These are phyloP conservation scores for Melieria picta DNA, from an alignment of 2,888 invertebrate species.

Conservation along the genomic window DNA sequence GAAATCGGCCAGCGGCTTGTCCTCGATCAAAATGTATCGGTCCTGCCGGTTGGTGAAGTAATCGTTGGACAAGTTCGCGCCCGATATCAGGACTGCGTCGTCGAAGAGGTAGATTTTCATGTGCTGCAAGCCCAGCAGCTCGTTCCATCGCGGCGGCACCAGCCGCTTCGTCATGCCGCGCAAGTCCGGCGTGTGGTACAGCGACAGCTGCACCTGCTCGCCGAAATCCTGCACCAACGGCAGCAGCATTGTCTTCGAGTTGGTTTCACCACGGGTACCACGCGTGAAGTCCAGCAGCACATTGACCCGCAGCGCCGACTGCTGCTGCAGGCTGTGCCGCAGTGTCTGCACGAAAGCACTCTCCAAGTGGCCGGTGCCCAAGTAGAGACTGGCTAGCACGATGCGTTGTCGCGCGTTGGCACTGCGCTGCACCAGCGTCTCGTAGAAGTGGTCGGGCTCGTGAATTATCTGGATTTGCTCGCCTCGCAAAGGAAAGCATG, in stretches of 20 bases:
- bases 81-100: constrained; percentile 91
- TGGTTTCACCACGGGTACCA: constrained; percentile 81
- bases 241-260: constrained; percentile 81
- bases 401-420: constrained; percentile 75
- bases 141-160: constrained; percentile 90
- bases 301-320: constrained; percentile 71
- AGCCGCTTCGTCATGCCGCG: constrained; percentile 82
- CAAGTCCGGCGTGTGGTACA: constrained; percentile 94
- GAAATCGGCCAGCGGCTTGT: constrained; percentile 68
- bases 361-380: constrained; percentile 90
- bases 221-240: constrained; percentile 75
- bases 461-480: constrained; percentile 78
- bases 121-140: constrained; percentile 94
- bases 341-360: constrained; percentile 78
- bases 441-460: constrained; percentile 82
- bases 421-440: constrained; percentile 75
- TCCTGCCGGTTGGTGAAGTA: constrained; percentile 98
- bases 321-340: constrained; percentile 69
- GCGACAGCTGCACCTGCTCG: constrained; percentile 74
- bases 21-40: constrained; percentile 89
- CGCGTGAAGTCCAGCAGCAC: constrained; percentile 89
- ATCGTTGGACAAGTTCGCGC: constrained; percentile 96
- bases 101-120: constrained; percentile 98
- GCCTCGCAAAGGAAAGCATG: constrained; percentile 76
- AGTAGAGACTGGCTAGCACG: constrained; percentile 88